Percentiles rank a stretch among this genome's conserved stretches.
These are phyloP conservation scores for Athripsodes cinereus DNA, from an alignment of 2,888 invertebrate genomes.

Conservation along the genomic window DNA sequence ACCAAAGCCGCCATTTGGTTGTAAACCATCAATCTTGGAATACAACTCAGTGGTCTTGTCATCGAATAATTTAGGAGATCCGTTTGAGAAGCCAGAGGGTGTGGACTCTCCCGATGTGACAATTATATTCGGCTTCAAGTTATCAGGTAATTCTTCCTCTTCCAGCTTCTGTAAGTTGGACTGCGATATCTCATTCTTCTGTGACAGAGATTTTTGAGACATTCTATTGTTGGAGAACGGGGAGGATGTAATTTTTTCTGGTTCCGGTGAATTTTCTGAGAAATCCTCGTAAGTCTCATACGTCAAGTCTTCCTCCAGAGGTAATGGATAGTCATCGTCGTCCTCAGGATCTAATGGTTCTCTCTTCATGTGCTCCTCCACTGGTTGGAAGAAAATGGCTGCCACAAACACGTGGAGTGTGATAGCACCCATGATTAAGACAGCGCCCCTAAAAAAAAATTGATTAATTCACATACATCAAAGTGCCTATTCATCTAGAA, in stretches of 20 bases:
- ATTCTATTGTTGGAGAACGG: slow-evolving; percentile 5
- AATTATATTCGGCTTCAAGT: slow-evolving; percentile 36
- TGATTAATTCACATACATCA: too few relatives aligned
- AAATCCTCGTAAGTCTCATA: slow-evolving; percentile 22
- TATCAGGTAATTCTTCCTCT: slow-evolving; percentile 31
- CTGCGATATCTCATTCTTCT: background rate
- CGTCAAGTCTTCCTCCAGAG: slow-evolving; percentile 21
- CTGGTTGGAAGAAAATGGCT: slow-evolving; percentile 78
- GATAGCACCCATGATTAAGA: slow-evolving; percentile 73
- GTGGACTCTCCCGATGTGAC: slow-evolving; percentile 21
- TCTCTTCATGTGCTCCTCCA: slow-evolving; percentile 71
- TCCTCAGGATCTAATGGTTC: slow-evolving; percentile 41
- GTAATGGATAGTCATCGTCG: slow-evolving; percentile 33
- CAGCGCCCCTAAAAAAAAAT: slow-evolving; percentile 58
- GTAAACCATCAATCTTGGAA: background rate
- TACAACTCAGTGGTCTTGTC: background rate
- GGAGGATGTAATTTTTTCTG: background rate
- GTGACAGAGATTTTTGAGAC: background rate
- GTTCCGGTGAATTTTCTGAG: slow-evolving; percentile 16
- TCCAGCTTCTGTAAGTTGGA: slow-evolving; percentile 6
- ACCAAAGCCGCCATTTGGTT: slow-evolving; percentile 43
- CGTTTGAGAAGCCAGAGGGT: slow-evolving; percentile 13
- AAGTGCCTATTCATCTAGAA: too few relatives aligned
- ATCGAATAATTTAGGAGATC: slow-evolving; percentile 26
- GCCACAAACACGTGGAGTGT: slow-evolving; percentile 81